A percentile compares a stretch with the other conserved stretches of the same genome.
Conservation (phyloP, 2,888 invertebrate species). For the Altica lythri region DNA sequence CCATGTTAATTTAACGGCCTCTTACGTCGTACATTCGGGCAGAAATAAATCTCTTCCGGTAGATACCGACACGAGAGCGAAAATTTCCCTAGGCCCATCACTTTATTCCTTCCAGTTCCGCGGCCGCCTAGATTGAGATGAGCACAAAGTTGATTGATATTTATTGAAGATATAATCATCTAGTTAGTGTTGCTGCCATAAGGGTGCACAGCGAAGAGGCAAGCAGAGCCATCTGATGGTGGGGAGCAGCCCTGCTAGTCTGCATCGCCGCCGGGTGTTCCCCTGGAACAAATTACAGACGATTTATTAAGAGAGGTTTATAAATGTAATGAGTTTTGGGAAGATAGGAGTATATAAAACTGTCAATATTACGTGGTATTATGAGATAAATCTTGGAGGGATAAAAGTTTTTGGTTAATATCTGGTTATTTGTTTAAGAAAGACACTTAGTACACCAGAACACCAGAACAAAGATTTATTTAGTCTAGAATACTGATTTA, state of each 20-base stretch:
- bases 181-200: constrained; percentile 46
- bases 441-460: too few species aligned
- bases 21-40: too few species aligned
- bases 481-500: too few species aligned
- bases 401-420: neutral
- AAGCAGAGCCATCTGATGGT: constrained; percentile 47
- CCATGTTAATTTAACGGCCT: too few species aligned
- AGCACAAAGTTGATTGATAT: constrained; percentile 41
- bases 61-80: neutral
- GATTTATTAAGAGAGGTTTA: constrained; percentile 35
- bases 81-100: neutral
- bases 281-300: constrained; percentile 61
- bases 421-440: neutral
- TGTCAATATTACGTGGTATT: constrained; percentile 1
- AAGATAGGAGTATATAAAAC: neutral
- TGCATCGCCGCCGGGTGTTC: constrained; percentile 89
- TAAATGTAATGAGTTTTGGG: constrained; percentile 24
- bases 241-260: constrained; percentile 63
- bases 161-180: constrained; percentile 50
- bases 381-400: neutral
- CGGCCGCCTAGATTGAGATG: constrained; percentile 29
- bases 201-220: constrained; percentile 42
- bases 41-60: neutral
- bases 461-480: too few species aligned
- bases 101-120: neutral